phyloP scores from a whole-genome alignment of 2,888 invertebrate genomes.

The Patella caerulea region DNA sequence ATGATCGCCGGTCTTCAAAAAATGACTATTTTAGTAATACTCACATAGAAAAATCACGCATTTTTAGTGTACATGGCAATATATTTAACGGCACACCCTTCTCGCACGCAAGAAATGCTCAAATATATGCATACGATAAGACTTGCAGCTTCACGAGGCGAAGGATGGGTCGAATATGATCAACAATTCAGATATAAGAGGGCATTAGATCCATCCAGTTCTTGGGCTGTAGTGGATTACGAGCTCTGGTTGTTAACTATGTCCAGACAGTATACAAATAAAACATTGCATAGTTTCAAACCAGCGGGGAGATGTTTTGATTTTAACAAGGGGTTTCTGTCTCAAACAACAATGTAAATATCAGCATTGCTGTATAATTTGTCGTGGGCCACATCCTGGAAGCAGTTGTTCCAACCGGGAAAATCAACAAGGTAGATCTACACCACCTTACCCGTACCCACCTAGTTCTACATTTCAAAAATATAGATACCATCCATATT shows the following conservation, averaged over 20 bases:
- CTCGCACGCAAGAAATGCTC: too few relatives aligned
- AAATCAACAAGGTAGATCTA: too few relatives aligned
- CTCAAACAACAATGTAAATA: constrained; percentile 11
- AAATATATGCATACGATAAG: too few relatives aligned
- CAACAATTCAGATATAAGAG: constrained; percentile 22
- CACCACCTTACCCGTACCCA: too few relatives aligned
- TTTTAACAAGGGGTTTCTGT: constrained; percentile 21
- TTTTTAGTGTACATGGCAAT: constrained; percentile 23
- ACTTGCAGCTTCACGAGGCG: constrained; percentile 2
- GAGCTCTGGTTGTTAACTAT: constrained; percentile 15
- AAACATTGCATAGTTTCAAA: neutral
- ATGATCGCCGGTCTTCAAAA: too few relatives aligned
- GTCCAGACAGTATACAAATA: constrained; percentile 4
- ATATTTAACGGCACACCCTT: constrained; percentile 14
- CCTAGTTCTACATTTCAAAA: too few relatives aligned
- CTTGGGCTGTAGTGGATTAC: constrained; percentile 22
- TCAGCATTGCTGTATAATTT: constrained; percentile 6
- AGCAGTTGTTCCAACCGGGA: too few relatives aligned
- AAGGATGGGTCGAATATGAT: constrained; percentile 23
- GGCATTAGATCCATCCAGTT: constrained; percentile 8
- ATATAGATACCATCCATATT: too few relatives aligned
- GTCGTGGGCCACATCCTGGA: constrained; percentile 13
- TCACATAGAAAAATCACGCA: neutral
- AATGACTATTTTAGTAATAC: too few relatives aligned
- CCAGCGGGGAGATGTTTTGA: constrained; percentile 2